Evolutionary conservation across 2,113 vertebrate species (phyloP).

Genomic region (Myotis yumanensis): DNA sequence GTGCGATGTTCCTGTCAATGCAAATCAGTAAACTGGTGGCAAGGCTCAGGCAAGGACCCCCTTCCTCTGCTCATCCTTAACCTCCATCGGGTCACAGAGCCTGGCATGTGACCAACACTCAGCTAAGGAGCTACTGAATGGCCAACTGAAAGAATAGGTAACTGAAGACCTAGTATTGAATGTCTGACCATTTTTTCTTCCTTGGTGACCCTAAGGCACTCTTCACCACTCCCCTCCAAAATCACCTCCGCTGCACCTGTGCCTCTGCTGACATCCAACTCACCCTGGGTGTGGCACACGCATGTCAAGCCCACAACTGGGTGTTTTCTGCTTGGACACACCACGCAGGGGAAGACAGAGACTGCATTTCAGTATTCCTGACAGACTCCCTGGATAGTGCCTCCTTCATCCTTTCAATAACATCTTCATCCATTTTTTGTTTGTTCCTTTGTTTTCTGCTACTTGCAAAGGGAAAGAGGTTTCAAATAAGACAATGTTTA

Average conservation of each 20-base stretch:
- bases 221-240: neutral
- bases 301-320: neutral
- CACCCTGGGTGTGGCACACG: neutral
- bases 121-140: neutral
- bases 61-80: neutral
- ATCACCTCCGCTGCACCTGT: no score
- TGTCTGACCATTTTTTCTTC: neutral
- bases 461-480: neutral
- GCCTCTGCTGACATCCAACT: neutral
- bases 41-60: neutral
- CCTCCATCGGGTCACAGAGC: neutral
- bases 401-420: neutral
- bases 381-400: rapidly evolving
- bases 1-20: neutral
- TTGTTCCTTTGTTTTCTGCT: constrained; percentile 1
- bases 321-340: neutral
- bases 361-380: neutral
- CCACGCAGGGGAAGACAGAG: neutral
- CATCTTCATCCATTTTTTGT: neutral
- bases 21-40: neutral
- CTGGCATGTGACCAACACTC: neutral
- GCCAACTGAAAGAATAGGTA: neutral
- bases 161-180: neutral
- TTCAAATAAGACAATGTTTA: neutral
- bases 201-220: neutral